Percentiles rank a stretch among this genome's conserved stretches.
Evolutionary conservation across 1,140 invertebrate species (phyloP).

Genomic region (Aculops lycopersici): DNA sequence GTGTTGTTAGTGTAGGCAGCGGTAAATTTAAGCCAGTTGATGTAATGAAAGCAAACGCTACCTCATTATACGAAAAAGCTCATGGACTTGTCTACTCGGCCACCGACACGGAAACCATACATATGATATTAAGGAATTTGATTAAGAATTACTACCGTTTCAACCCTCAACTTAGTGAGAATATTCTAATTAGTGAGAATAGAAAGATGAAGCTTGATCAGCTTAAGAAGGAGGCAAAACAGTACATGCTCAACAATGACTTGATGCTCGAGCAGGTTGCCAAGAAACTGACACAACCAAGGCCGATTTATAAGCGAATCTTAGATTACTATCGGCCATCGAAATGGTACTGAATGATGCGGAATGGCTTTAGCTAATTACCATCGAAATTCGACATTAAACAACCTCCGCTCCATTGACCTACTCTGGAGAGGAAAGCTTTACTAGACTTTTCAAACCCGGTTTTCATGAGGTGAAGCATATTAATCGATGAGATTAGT

Average conservation of each 20-base stretch:
- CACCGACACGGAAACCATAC: slow-evolving; percentile 54
- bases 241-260: slow-evolving; percentile 41
- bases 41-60: slow-evolving; percentile 5
- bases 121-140: slow-evolving; percentile 43
- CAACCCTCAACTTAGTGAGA: slow-evolving; percentile 55
- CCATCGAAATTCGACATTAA: too few species aligned
- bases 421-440: too few species aligned
- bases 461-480: too few species aligned
- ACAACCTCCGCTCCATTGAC: too few species aligned
- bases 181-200: slow-evolving; percentile 48
- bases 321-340: too few species aligned
- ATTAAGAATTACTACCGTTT: slow-evolving; percentile 51
- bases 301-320: background rate
- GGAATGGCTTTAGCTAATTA: too few species aligned
- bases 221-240: slow-evolving; percentile 23
- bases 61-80: slow-evolving; percentile 30
- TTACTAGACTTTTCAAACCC: too few species aligned
- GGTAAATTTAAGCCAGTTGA: slow-evolving; percentile 26
- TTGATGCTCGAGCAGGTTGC: slow-evolving; percentile 24
- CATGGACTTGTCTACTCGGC: slow-evolving; percentile 41
- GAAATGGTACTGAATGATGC: too few species aligned
- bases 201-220: slow-evolving; percentile 22
- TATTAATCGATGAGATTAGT: too few species aligned
- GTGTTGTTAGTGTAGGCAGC: slow-evolving; percentile 59
- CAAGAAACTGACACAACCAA: slow-evolving; percentile 1